phyloP scores from a whole-genome alignment of 2,113 vertebrate genomes.

The human region GRCh38 chr5:58912001-58912500 shows the following conservation, averaged over 20 bases:
- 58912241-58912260: not conserved
- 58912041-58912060: too few relatives aligned
- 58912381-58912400: not conserved
- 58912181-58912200: not conserved
- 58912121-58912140: not conserved
- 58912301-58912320: not conserved
- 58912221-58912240: not conserved
- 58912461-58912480: not conserved
- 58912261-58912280: not conserved
- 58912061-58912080: too few relatives aligned
- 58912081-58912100: not conserved
- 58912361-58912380: not conserved
- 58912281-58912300: not conserved
- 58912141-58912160: not conserved
- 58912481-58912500: not conserved
- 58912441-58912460: not conserved
- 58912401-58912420: not conserved
- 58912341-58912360: not conserved
- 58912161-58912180: not conserved
- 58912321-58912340: not conserved
- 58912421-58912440: not conserved
- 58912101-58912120: not conserved
- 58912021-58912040: too few relatives aligned
- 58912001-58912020: too few relatives aligned
- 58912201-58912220: not conserved